Base-by-base conservation (phyloP, 2,888 invertebrate species). In the Himalopsyche tibetana region DNA sequence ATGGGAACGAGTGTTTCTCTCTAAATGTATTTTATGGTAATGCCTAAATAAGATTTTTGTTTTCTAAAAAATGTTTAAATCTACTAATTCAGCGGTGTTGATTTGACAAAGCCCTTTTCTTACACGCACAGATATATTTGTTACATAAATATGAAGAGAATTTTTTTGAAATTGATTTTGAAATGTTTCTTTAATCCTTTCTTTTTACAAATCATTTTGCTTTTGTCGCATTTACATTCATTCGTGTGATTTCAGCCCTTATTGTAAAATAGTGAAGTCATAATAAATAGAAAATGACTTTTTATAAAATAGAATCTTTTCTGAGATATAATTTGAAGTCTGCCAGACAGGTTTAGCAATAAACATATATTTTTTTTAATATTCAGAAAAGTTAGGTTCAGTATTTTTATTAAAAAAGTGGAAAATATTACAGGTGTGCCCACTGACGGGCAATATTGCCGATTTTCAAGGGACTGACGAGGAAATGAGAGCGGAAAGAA, bases 401-500 rank as follows among this genome's bases (percentile, higher is more conserved):
- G 0, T 6, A 40, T 5, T 40, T 40, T 40, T 40, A 40, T 40
- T 2, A 40, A 40, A 40, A 40, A 40, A 84, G 83, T 85, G 45
- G 36, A 83, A 82, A 83, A 85, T 80, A 87, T 88, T 87, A 40
- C 88, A 88, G 88, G 87, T 89, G 80, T 81, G n/a, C 85, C 86
- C 19, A n/a, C 42, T 80, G 82, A 55, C 55, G 36, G 79, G 36
- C 74, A 74, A 86, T 17, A 80, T 51, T 42, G 55, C 84, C 12
- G 84, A 74, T 15, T 28, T 74, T 36, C 74, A 74, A 36, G 36
- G 74, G 87, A 89, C 85, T 79, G 92, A 92, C 36, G 92, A 92
- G 86, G 93, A 92, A 87, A 91, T 91, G 80, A 90, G 93, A 1
- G 93, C 92, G 11, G 93, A 93, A 89, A 90, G 93, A 63, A 92